Evolutionary conservation across 1,140 invertebrate species (phyloP).

Genomic region (Acromyrmex charruanus): DNA sequence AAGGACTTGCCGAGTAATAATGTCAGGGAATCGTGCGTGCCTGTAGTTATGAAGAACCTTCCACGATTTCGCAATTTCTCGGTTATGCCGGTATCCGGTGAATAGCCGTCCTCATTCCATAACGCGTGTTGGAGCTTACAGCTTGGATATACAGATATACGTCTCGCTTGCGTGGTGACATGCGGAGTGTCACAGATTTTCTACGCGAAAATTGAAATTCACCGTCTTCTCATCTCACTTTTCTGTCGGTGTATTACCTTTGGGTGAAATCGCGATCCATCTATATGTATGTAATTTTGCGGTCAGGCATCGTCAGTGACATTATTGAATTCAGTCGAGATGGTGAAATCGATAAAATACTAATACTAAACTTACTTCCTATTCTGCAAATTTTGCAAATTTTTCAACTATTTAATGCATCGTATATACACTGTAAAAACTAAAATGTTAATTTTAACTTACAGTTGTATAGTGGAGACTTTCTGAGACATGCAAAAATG

Average conservation of each 20-base stretch:
- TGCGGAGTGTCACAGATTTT: conserved; percentile 41
- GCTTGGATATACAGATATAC: conserved; percentile 33
- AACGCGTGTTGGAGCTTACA: conserved; percentile 34
- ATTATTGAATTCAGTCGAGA: conserved; percentile 2
- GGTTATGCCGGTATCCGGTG: conserved; percentile 57
- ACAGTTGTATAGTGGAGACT: too few species aligned
- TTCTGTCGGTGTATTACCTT: neutral
- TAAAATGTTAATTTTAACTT: too few species aligned
- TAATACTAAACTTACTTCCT: neutral
- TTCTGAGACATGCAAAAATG: too few species aligned
- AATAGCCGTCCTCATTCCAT: conserved; percentile 57
- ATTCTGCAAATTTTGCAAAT: neutral
- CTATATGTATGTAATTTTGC: too few species aligned
- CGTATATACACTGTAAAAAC: too few species aligned
- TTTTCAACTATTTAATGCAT: neutral
- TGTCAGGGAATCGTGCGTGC: conserved; percentile 21
- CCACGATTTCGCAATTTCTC: conserved; percentile 66
- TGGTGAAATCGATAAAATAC: neutral
- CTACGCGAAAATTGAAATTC: conserved; percentile 49
- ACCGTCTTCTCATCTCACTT: neutral
- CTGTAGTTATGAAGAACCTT: conserved; percentile 66
- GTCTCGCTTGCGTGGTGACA: neutral
- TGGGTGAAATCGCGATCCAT: neutral
- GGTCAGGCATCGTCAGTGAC: neutral
- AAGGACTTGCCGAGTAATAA: conserved; percentile 62